Evolutionary conservation across 2,888 invertebrate species (phyloP).

Genomic region (Megamerina dolium): DNA sequence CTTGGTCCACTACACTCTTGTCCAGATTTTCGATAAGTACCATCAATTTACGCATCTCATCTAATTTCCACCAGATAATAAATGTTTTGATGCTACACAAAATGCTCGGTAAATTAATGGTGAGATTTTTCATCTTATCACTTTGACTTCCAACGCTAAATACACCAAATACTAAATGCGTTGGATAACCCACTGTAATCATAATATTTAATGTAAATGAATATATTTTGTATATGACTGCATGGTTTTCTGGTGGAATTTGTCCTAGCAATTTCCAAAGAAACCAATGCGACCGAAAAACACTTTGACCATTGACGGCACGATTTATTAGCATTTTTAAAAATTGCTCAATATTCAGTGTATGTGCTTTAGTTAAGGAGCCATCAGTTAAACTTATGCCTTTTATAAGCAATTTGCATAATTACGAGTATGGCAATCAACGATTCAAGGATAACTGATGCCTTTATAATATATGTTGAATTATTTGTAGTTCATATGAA

Average conservation of each 20-base stretch:
- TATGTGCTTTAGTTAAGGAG: too few species aligned
- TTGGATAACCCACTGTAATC: constrained; percentile 19
- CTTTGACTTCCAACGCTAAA: constrained; percentile 9
- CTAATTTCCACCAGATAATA: constrained; percentile 17
- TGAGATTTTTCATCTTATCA: too few species aligned
- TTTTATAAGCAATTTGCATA: too few species aligned
- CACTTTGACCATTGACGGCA: not conserved
- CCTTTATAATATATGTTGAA: too few species aligned
- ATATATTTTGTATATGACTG: constrained; percentile 11
- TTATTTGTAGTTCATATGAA: too few species aligned
- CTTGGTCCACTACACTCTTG: constrained; percentile 5
- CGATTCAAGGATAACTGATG: too few species aligned
- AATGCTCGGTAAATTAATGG: constrained; percentile 16
- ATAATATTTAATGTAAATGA: constrained; percentile 15
- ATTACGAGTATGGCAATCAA: too few species aligned
- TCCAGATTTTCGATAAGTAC: constrained; percentile 14
- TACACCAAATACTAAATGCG: constrained; percentile 22
- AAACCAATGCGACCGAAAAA: constrained; percentile 12
- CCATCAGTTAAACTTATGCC: too few species aligned
- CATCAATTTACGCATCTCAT: constrained; percentile 13
- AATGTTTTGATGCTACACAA: constrained; percentile 17
- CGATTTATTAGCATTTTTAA: too few species aligned
- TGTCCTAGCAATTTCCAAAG: constrained; percentile 16
- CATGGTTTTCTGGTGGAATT: constrained; percentile 7
- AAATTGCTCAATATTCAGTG: too few species aligned